Base-by-base conservation (phyloP, 2,113 vertebrate species). In the Thymallus thymallus region DNA sequence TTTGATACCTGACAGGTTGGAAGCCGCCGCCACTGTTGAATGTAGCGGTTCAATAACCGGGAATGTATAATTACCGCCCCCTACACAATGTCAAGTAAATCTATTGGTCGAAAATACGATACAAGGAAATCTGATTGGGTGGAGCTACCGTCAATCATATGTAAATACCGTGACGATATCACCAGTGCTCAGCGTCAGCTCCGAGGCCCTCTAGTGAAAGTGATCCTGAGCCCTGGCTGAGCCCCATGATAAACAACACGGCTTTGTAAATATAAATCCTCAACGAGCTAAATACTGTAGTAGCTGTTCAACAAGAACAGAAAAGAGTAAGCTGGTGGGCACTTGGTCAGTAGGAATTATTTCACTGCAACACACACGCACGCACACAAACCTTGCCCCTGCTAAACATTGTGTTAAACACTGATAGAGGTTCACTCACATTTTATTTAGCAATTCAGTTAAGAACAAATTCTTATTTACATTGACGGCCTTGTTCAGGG, bases 11-110 rank as follows among this genome's bases (percentile, higher is more conserved):
- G 32, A 70, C 66, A n/a, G 61, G 74, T 63, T n/a, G 41, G 30
- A 41, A 79, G 13, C 13, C 71, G 26, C 72, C 60, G 13, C 61
- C 63, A 86, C 86, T 69, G 76, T 56, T 73, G 74, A 82, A 83
- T 82, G 70, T 73, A 85, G 91, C 91, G 90, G 88, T 68, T 82
- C 85, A 84, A 82, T 82, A 86, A 91, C 93, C 92, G 93, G 90
- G 92, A 93, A 92, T 88, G 88, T 90, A 84, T 86, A 92, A 92
- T 79, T 87, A 72, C 83, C 82, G 78, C 82, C 86, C 74, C 58
- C 24, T 41, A 74, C 63, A 30, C 67, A 74, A 35, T 70, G 29
- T 48, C 61, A 29, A 46, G 35, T 56, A 6, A 26, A 46, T 22
- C 20, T 72, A 87, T 87, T 85, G 80, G 83, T 22, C 67, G 74